Conservation (phyloP, 2,113 vertebrate species). For the Plectropomus leopardus region DNA sequence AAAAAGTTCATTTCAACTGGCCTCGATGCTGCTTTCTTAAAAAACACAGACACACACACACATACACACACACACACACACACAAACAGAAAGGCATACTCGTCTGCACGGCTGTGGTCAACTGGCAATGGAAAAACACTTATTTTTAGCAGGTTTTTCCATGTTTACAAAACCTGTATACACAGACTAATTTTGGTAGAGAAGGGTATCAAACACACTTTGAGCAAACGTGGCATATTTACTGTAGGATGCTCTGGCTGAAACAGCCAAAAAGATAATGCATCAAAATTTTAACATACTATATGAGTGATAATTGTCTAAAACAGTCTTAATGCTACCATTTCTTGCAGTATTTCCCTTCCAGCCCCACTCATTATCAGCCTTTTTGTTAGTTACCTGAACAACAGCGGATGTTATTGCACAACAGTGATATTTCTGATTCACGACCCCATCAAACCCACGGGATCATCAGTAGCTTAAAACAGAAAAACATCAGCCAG, state of each 20-base stretch:
- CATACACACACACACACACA: too few species aligned
- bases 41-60: too few species aligned
- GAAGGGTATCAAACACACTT: background rate
- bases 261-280: background rate
- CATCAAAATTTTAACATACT: conserved; percentile 6
- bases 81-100: too few species aligned
- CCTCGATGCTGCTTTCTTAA: too few species aligned
- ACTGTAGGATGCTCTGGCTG: background rate
- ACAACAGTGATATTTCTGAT: conserved; percentile 59
- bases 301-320: conserved; percentile 33
- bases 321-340: conserved; percentile 36
- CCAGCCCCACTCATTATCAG: conserved; percentile 50
- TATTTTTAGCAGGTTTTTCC: too few species aligned
- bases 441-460: conserved; percentile 60
- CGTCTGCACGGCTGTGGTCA: too few species aligned
- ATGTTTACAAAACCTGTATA: too few species aligned
- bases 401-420: conserved; percentile 72
- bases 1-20: too few species aligned
- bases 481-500: conserved; percentile 69
- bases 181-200: too few species aligned
- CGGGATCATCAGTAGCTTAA: conserved; percentile 62
- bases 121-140: too few species aligned
- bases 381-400: conserved; percentile 62
- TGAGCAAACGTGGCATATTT: background rate
- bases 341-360: conserved; percentile 27